phyloP scores from a whole-genome alignment of 2,888 invertebrate genomes.

The Sphecodes monilicornis region DNA sequence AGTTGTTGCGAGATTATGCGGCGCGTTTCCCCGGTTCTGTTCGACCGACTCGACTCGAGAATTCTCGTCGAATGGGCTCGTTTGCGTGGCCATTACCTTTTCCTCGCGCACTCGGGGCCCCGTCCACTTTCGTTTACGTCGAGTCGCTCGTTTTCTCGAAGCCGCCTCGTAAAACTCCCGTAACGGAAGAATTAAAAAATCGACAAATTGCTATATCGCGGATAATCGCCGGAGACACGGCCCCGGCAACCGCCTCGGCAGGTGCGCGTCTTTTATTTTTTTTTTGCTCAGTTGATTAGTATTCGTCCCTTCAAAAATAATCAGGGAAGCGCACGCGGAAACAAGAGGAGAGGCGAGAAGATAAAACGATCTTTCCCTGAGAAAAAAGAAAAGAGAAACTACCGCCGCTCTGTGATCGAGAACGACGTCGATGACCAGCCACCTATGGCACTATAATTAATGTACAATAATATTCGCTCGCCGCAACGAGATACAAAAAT shows the following conservation, averaged over 20 bases:
- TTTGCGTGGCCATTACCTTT: conserved; percentile 22
- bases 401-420: background rate
- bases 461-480: background rate
- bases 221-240: conserved; percentile 35
- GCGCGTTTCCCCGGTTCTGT: conserved; percentile 1
- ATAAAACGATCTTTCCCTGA: background rate
- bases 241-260: conserved; percentile 30
- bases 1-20: conserved; percentile 25
- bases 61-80: conserved; percentile 20
- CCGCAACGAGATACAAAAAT: conserved; percentile 29
- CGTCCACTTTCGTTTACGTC: conserved; percentile 20
- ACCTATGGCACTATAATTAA: background rate
- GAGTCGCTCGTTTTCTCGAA: conserved; percentile 28
- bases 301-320: background rate
- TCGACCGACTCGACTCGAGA: conserved; percentile 1
- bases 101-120: background rate
- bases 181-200: conserved; percentile 46
- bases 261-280: conserved; percentile 23
- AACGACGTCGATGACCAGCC: background rate
- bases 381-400: background rate
- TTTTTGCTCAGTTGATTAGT: background rate
- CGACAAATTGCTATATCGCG: conserved; percentile 48
- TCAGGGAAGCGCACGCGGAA: conserved; percentile 16
- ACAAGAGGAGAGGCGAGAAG: conserved; percentile 22
- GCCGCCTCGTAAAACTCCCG: conserved; percentile 34